Base-by-base conservation (phyloP, 1,140 invertebrate genomes). In the Danaus plexippus region DNA sequence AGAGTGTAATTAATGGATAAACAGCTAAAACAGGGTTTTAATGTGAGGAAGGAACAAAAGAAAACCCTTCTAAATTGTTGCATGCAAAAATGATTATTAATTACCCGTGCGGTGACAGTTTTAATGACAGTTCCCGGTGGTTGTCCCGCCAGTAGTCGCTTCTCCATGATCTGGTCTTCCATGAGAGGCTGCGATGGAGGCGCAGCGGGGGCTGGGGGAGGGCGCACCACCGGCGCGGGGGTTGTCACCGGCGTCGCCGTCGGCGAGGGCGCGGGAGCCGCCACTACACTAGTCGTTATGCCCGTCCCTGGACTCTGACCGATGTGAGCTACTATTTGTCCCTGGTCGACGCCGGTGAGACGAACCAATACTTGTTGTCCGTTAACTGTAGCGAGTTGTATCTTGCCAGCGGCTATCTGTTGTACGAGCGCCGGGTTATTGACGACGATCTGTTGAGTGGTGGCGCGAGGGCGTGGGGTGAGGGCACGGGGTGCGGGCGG, bases 101-200 rank as follows among this genome's bases (percentile, higher is more conserved):
- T 67, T 61, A 88, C 87, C 82, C 91, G 90, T 1, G 94, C 94
- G 1, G 94, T 95, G 0, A 95, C 94, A 63, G 93, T 94, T 81
- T 94, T 95, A n/a, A 95, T 94, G 1, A 95, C 89, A 0, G 94
- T 95, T n/a, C 94, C 94, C 1, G 93, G 92, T 9, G 94, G 94
- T 74, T 95, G 94, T 9, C 92, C 93, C 1, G 89, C 90, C 2
- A 95, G 73, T 2, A 95, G 81, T n/a, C 89, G 89, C 54, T 93
- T 92, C 61, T 94, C 92, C 51, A 93, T 90, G 5, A 88, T 89
- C 67, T 88, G 90, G 40, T 80, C 85, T 66, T 82, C 87, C 12
- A 83, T 89, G 59, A 77, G 85, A 56, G 63, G 71, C 48, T 74
- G 71, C 9, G 81, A 53, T 44, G 66, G 60, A 11, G 63, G 22